These are phyloP conservation scores for Botrylloides violaceus DNA, from an alignment of 23 tunicate genomes.

Conservation along the genomic window DNA sequence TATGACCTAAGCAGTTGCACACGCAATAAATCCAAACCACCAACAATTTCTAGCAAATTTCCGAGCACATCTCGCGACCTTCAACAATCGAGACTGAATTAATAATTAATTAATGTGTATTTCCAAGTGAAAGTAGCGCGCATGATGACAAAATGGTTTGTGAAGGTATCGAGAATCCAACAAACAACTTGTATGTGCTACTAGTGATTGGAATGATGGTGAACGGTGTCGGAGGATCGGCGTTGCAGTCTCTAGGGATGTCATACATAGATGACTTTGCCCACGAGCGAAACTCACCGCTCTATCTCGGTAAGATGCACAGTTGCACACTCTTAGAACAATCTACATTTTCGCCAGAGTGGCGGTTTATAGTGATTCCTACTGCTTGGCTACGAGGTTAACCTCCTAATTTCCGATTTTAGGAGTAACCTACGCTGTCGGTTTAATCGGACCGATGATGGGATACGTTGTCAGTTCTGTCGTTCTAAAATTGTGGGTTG, in stretches of 20 bases:
- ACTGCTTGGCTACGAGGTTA: not conserved
- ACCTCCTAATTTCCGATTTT: not conserved
- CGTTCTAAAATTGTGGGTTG: constrained; percentile 61
- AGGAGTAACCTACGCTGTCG: constrained; percentile 54
- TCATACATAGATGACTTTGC: constrained; percentile 75
- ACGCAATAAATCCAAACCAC: too few species aligned
- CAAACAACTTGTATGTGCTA: constrained; percentile 22
- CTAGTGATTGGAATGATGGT: constrained; percentile 53
- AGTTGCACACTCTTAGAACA: too few species aligned
- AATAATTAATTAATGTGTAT: too few species aligned
- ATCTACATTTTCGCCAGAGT: not conserved
- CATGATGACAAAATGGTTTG: not conserved
- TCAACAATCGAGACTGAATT: too few species aligned
- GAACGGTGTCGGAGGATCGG: constrained; percentile 53
- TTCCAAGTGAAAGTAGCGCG: too few species aligned
- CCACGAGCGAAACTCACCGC: constrained; percentile 47
- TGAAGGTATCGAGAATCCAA: not conserved
- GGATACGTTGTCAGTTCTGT: constrained; percentile 47
- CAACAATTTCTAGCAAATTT: too few species aligned
- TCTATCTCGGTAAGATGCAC: constrained; percentile 50
- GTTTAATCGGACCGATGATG: constrained; percentile 46
- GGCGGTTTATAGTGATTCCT: not conserved
- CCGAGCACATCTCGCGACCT: too few species aligned
- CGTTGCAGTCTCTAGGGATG: constrained; percentile 60
- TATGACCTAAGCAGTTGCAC: too few species aligned